These are phyloP conservation scores for Labeo rohita DNA, from an alignment of 2,113 vertebrate genomes.

Conservation along the genomic window DNA sequence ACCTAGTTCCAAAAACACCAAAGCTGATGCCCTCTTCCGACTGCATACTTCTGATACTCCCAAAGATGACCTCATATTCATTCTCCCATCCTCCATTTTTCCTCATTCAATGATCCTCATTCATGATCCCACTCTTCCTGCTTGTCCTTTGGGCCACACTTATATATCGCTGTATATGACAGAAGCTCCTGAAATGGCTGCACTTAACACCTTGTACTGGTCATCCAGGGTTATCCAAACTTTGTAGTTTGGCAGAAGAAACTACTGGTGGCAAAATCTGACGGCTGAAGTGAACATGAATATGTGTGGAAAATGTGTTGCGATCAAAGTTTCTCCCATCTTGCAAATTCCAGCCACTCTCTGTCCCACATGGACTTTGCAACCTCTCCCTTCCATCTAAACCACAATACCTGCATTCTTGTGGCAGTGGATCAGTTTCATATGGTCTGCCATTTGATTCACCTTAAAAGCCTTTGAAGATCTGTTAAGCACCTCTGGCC, in stretches of 20 bases:
- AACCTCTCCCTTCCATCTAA: not conserved
- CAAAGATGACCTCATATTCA: not conserved
- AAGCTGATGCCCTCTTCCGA: not conserved
- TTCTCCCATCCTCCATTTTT: not conserved
- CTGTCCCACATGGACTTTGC: no score
- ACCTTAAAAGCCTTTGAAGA: not conserved
- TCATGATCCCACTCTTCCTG: not conserved
- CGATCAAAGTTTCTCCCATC: no score
- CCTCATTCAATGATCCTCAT: not conserved
- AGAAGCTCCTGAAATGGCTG: no score
- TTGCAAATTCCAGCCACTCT: no score
- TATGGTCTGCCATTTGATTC: not conserved
- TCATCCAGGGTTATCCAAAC: no score
- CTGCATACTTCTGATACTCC: not conserved
- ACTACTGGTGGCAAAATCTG: no score
- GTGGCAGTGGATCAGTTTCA: not conserved
- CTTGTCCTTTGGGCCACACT: not conserved
- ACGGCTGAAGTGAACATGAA: no score
- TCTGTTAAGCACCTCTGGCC: not conserved
- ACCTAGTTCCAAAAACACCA: not conserved
- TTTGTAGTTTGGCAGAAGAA: no score
- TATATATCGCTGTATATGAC: no score
- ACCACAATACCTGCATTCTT: not conserved
- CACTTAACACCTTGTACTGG: no score
- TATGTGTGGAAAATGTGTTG: no score